Base-by-base conservation (phyloP, 2,797 vertebrate genomes). In the Typhlichthys subterraneus region DNA sequence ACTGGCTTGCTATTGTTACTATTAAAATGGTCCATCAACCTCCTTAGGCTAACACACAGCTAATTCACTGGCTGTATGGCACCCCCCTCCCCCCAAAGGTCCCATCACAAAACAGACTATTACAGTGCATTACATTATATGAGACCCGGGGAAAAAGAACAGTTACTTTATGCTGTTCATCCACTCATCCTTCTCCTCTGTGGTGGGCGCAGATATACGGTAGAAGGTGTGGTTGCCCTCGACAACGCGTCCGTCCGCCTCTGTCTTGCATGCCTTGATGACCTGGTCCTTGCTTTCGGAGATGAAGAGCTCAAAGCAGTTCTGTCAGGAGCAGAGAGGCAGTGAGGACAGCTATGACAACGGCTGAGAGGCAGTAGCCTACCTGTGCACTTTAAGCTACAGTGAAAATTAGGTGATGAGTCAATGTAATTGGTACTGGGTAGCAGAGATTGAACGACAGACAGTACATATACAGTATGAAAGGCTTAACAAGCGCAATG, bases 221-320 rank as follows among this genome's bases (percentile, higher is more conserved):
- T 99, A 99, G 69, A 99, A 96, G 0, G 95, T 97, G 88, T 99
- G 97, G 86, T 98, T 98, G 10, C 97, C 97, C 73, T 99, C 97
- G n/a, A 99, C 97, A n/a, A 99, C 97, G 0, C 97, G 93, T 0
- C 97, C 97, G 0, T 99, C 97, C 0, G 97, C 96, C 86, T 99
- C 97, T 0, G 97, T 99, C 91, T 99, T 99, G 57, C 97, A 99
- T 0, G 97, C 97, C 82, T 99, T 99, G 77, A 99, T 99, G 62
- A 99, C 96, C 81, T 97, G 97, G 81, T 97, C 97, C 67, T 98
- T 99, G 81, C 95, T 98, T 90, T 99, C 95, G 0, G 97, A 95
- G 68, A 99, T 99, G 76, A 94, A 99, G 63, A 99, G 95, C 90
- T 99, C 97, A 13, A 99, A 99, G 91, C 94, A 97, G 90, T 99